phyloP scores from a whole-genome alignment of 2,113 vertebrate species.

The Muscicapa adusta region DNA sequence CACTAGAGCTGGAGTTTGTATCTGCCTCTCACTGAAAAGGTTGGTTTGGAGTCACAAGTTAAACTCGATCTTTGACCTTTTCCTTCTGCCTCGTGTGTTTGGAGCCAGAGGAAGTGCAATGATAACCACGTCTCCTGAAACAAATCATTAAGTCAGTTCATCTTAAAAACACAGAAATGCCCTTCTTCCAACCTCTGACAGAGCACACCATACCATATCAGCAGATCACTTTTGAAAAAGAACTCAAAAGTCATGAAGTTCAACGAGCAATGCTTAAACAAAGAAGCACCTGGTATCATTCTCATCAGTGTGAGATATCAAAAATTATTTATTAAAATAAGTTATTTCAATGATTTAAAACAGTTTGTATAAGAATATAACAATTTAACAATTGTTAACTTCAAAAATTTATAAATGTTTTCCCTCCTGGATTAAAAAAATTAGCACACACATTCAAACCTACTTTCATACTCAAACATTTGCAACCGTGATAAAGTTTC shows the following conservation, averaged over 20 bases:
- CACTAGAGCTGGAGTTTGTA: background rate
- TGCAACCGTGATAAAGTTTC: background rate
- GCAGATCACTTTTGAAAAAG: background rate
- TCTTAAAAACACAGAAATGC: background rate
- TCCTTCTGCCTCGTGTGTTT: background rate
- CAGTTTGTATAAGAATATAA: background rate
- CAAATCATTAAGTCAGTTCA: background rate
- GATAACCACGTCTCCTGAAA: background rate
- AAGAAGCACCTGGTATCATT: background rate
- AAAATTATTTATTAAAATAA: slow-evolving; percentile 61
- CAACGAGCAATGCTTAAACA: background rate
- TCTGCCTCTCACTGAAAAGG: background rate
- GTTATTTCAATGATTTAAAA: slow-evolving; percentile 42
- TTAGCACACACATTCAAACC: background rate
- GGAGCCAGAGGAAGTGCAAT: background rate
- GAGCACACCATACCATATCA: background rate
- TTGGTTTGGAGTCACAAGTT: background rate
- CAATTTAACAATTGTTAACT: background rate
- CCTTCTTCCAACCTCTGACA: background rate
- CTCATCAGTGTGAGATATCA: background rate
- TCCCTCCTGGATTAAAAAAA: background rate
- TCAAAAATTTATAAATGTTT: background rate
- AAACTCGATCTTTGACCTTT: background rate
- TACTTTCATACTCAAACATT: background rate
- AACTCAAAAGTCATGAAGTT: background rate